Evolutionary conservation across 2,888 invertebrate genomes (phyloP).

Genomic region (Shargacucullia verbasci): DNA sequence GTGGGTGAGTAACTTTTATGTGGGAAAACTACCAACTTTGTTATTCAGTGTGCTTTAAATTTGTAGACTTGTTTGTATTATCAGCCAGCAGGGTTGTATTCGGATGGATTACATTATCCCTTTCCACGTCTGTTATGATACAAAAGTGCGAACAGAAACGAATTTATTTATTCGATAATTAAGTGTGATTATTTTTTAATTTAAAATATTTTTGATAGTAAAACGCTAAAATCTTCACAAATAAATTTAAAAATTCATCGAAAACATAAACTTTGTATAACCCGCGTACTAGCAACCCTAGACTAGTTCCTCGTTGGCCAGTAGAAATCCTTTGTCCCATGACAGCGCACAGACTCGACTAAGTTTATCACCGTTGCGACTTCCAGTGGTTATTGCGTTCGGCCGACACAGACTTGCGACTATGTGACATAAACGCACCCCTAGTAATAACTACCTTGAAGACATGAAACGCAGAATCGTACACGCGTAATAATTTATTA

Average conservation of each 20-base stretch:
- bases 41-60: constrained; percentile 58
- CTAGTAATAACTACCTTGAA: constrained; percentile 68
- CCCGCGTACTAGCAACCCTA: constrained; percentile 57
- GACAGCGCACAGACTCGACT: constrained; percentile 66
- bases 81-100: constrained; percentile 28
- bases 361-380: constrained; percentile 77
- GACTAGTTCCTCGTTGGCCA: constrained; percentile 58
- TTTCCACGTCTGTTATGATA: constrained; percentile 9
- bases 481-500: constrained; percentile 67
- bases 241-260: too few species aligned
- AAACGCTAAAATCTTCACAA: too few species aligned
- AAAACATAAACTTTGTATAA: neutral
- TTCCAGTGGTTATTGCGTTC: constrained; percentile 80
- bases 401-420: constrained; percentile 60
- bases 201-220: too few species aligned
- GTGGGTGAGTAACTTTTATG: constrained; percentile 60
- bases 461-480: constrained; percentile 70
- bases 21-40: constrained; percentile 59
- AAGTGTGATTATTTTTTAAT: too few species aligned
- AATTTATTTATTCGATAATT: too few species aligned
- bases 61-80: constrained; percentile 61
- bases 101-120: constrained; percentile 17
- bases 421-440: constrained; percentile 75
- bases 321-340: constrained; percentile 77
- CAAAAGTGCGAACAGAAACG: too few species aligned